Base-by-base conservation (phyloP, 2,888 invertebrate species). In the Lampropteryx suffumata region DNA sequence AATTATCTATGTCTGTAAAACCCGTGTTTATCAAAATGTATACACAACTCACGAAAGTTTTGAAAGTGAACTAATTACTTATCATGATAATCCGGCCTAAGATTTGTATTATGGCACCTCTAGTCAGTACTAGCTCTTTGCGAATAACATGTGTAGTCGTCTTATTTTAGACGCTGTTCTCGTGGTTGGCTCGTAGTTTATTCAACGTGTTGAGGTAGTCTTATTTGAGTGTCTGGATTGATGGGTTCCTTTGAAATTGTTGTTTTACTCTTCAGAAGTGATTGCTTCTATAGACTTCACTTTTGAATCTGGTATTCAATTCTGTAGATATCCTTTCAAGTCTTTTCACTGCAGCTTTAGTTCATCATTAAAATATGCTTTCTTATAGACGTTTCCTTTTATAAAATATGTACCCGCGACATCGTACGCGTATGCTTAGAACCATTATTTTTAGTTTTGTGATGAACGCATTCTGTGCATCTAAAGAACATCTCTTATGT, bases 101-200 rank as follows among this genome's bases (percentile, higher is more conserved):
- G 17, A 17, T 17, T 17, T 4, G 17, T 4, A 17, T 1, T 5
- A 0, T 7, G n/a, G 7, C 46, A 39, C 9, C 39, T 10, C 46
- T 47, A 40, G 67, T 69, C 59, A 71, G 61, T 54, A 59, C 67
- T 57, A 57, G 59, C 57, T 48, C 52, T 59, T 64, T 36, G 48
- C 44, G 37, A 44, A 44, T 48, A 47, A 47, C 43, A 41, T 36
- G 35, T 35, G 24, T 13, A 21, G 32, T 48, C 14, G 44, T 53
- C 44, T 53, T 49, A 43, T 53, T 53, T 44, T 45, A 48, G 40
- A 32, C 26, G 39, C 48, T n/a, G 17, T 43, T 52, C 42, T 33
- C 32, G 48, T 27, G 33, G 27, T 44, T 34, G 26, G 37, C 21
- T 28, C 10, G 32, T 35, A 45, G 37, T 34, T 46, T 46, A 46